phyloP scores from a whole-genome alignment of 2,888 invertebrate genomes.

The Timandra comae region DNA sequence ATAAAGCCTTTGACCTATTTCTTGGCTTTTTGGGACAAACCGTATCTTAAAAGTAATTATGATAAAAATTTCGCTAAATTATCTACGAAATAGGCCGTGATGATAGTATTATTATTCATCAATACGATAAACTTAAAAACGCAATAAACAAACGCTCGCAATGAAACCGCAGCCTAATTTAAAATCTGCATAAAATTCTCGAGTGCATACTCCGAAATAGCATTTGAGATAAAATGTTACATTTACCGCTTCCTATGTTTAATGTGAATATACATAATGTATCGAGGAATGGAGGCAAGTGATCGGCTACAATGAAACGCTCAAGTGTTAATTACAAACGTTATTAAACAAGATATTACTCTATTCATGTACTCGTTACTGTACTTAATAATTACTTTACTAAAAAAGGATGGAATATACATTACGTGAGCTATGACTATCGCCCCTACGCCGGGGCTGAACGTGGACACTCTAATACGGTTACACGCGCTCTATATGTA shows the following conservation, averaged over 20 bases:
- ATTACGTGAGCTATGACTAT: conserved; percentile 68
- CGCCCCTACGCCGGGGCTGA: conserved; percentile 37
- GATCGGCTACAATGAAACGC: conserved; percentile 50
- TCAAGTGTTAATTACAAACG: conserved; percentile 57
- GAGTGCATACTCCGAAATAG: conserved; percentile 55
- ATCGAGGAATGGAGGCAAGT: conserved; percentile 61
- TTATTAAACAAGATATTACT: conserved; percentile 60
- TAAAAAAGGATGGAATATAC: conserved; percentile 75
- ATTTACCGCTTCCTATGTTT: conserved; percentile 43
- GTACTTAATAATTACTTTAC: conserved; percentile 65
- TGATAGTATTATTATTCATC: too few relatives aligned
- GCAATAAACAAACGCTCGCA: conserved; percentile 18
- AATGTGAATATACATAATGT: conserved; percentile 63
- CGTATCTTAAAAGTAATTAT: too few relatives aligned
- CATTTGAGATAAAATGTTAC: conserved; percentile 34
- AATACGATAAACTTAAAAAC: not conserved
- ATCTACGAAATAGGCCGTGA: not conserved
- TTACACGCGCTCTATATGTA: conserved; percentile 47
- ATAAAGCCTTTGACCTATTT: too few relatives aligned
- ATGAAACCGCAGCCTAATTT: conserved; percentile 34
- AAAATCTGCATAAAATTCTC: conserved; percentile 50
- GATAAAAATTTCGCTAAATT: not conserved
- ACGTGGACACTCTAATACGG: conserved; percentile 48
- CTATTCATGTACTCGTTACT: conserved; percentile 64
- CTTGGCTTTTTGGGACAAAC: too few relatives aligned